Percentiles rank a stretch among this genome's conserved stretches.
These are phyloP conservation scores for Oncorhynchus mykiss DNA, from an alignment of 2,113 vertebrate species.

Conservation along the genomic window DNA sequence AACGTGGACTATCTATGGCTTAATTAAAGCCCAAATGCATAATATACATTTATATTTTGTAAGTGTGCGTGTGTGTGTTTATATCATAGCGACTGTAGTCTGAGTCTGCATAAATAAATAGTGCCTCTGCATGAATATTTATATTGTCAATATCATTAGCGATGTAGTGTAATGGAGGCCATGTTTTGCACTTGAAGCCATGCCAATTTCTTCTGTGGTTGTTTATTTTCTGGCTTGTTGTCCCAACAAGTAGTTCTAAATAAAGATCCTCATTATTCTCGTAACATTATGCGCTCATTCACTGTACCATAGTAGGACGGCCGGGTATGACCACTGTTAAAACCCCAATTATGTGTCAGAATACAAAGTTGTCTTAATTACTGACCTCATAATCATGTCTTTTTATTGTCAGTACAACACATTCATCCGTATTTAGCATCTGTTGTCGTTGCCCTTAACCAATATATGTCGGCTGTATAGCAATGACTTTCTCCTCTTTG, in stretches of 20 bases:
- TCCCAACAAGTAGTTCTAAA: conserved; percentile 69
- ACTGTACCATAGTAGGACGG: conserved; percentile 19
- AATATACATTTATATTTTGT: conserved; percentile 69
- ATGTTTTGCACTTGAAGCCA: conserved; percentile 73
- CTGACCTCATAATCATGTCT: conserved; percentile 37
- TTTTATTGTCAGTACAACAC: conserved; percentile 17
- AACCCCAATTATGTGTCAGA: conserved; percentile 27
- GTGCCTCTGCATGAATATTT: conserved; percentile 76
- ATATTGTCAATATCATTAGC: conserved; percentile 80
- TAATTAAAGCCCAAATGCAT: conserved; percentile 74
- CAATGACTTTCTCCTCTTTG: not conserved
- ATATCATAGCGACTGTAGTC: conserved; percentile 60
- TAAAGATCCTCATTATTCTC: conserved; percentile 72
- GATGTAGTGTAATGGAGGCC: conserved; percentile 72
- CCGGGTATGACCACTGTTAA: conserved; percentile 41
- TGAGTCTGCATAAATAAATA: conserved; percentile 71
- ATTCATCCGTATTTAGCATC: conserved; percentile 50
- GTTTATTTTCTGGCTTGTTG: conserved; percentile 73
- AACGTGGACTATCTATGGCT: conserved; percentile 58
- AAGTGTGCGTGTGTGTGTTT: conserved; percentile 66
- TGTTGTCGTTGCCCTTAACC: conserved; percentile 43
- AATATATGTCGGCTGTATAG: not conserved
- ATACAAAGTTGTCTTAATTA: conserved; percentile 45
- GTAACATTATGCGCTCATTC: conserved; percentile 49
- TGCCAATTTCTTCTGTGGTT: conserved; percentile 66